These are phyloP conservation scores for Poecilia picta DNA, from an alignment of 2,797 vertebrate genomes.

Conservation along the genomic window DNA sequence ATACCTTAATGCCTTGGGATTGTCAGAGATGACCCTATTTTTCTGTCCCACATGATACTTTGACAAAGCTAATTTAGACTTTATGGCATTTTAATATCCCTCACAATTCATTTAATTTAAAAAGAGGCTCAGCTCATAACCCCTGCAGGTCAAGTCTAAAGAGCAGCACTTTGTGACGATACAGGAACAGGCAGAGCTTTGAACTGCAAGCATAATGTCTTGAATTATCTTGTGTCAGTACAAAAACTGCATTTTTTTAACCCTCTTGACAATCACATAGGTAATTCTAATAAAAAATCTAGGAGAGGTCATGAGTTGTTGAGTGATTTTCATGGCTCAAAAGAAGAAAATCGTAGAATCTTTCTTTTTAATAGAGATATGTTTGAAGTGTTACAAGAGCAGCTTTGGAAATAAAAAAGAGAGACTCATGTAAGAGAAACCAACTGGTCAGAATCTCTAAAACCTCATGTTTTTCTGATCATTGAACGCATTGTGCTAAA, in stretches of 20 bases:
- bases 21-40: not conserved
- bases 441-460: not conserved
- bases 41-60: not conserved
- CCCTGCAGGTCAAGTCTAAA: constrained; percentile 37
- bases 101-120: not conserved
- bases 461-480: not conserved
- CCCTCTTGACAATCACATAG: not conserved
- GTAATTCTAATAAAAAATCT: not conserved
- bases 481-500: not conserved
- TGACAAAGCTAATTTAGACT: not conserved
- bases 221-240: constrained; percentile 11
- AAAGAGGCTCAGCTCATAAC: constrained; percentile 11
- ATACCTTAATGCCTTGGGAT: not conserved
- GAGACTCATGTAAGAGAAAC: not conserved
- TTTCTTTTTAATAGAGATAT: not conserved
- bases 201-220: constrained; percentile 7
- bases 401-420: not conserved
- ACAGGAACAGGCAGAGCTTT: constrained; percentile 25
- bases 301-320: not conserved
- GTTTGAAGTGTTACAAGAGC: not conserved
- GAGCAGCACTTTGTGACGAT: constrained; percentile 26
- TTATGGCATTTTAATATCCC: constrained; percentile 23
- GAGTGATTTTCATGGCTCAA: not conserved
- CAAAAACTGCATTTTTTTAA: not conserved
- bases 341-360: not conserved